Percentiles rank a stretch among this genome's conserved stretches.
Conservation (phyloP, 1,140 invertebrate species). For the Nymphalis io region DNA sequence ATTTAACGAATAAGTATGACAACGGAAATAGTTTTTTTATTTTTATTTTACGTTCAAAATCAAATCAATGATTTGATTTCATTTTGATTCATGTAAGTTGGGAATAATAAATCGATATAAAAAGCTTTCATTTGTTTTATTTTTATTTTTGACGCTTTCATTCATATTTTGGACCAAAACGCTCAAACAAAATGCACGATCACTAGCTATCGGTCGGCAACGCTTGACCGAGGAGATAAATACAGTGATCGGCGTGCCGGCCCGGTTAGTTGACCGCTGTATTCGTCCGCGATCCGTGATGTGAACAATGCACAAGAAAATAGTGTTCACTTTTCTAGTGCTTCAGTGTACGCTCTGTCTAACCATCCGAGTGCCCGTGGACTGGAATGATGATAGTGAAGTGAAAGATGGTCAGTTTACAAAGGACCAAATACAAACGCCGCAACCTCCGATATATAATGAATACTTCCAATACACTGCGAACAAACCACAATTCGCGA, state of each 20-base stretch:
- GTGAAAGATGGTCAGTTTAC: constrained; percentile 49
- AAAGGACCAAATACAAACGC: constrained; percentile 34
- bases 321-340: constrained; percentile 52
- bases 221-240: constrained; percentile 76
- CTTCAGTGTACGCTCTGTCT: constrained; percentile 56
- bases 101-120: not conserved
- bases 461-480: constrained; percentile 71
- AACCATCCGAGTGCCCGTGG: constrained; percentile 63
- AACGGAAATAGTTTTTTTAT: not conserved
- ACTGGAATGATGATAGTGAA: constrained; percentile 65
- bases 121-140: not conserved
- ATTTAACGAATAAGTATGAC: not conserved
- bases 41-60: not conserved
- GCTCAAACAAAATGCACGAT: constrained; percentile 59
- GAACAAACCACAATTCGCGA: constrained; percentile 67
- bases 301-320: constrained; percentile 61
- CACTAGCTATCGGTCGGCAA: constrained; percentile 55
- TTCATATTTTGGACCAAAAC: constrained; percentile 38
- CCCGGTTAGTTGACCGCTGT: constrained; percentile 65
- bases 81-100: not conserved
- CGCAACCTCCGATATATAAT: constrained; percentile 44
- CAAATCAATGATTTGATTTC: not conserved
- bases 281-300: constrained; percentile 59
- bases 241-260: constrained; percentile 49
- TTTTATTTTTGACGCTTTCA: not conserved